These are phyloP conservation scores for Phaetusa simplex DNA, from an alignment of 2,113 vertebrate genomes.

Conservation along the genomic window DNA sequence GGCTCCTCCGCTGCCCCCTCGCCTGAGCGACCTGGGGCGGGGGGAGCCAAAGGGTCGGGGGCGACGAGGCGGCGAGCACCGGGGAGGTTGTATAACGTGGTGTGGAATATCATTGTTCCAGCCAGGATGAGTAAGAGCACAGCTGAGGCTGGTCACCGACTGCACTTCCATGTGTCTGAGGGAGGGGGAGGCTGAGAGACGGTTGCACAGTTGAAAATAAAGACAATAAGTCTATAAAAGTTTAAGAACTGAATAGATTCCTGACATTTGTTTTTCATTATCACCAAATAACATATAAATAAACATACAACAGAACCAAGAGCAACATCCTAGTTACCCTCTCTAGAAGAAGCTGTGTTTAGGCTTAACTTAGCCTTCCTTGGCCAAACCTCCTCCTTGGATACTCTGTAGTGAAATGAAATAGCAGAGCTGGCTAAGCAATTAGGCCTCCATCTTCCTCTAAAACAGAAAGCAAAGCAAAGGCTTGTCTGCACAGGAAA, in stretches of 20 bases:
- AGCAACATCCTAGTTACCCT: neutral
- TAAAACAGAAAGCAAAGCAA: neutral
- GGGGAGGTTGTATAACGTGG: slow-evolving; percentile 15
- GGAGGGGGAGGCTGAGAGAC: slow-evolving; percentile 24
- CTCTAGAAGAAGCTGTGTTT: neutral
- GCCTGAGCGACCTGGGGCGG: neutral
- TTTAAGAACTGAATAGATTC: slow-evolving; percentile 57
- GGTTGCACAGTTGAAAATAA: slow-evolving; percentile 22
- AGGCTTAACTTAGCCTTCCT: neutral
- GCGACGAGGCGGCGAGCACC: neutral
- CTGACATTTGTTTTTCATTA: slow-evolving; percentile 55
- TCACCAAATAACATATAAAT: slow-evolving; percentile 65
- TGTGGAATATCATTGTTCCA: slow-evolving; percentile 49
- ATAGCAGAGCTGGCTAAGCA: neutral
- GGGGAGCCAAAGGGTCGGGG: neutral
- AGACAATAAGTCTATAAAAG: slow-evolving; percentile 68
- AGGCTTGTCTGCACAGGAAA: neutral
- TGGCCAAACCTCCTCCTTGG: neutral
- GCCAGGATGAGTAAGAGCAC: slow-evolving; percentile 63
- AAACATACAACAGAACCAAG: slow-evolving; percentile 56
- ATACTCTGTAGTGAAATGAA: accelerated
- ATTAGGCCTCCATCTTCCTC: neutral
- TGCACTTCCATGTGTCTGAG: slow-evolving; percentile 14
- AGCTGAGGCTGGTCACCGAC: slow-evolving; percentile 36
- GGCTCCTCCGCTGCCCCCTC: neutral